Base-by-base conservation (phyloP, 2,797 vertebrate species). In the Myiotriccus ornatus region DNA sequence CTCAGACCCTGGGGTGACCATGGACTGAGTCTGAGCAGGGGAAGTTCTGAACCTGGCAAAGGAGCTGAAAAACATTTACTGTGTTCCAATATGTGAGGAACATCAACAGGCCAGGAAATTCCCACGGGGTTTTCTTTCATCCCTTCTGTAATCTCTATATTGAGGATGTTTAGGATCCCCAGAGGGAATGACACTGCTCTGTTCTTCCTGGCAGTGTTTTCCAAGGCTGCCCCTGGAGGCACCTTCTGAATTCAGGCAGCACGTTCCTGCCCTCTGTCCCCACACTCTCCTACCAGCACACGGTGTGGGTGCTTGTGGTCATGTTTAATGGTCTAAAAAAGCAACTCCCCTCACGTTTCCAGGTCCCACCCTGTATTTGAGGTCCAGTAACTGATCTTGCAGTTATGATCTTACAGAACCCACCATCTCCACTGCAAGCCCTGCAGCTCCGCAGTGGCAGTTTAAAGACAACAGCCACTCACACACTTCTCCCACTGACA, bases 371-470 rank as follows among this genome's bases (percentile, higher is more conserved):
- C 53, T 47, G 17, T 13, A 67, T 18, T 2, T 70, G 56, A 86
- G 64, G 56, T 7, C 24, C 32, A 74, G 35, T 1, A 39, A 70
- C 5, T 0, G 0, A 44, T 11, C 39, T 37, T 1, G 24, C 0
- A 13, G 14, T 39, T 60, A 14, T 0, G 1, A 35, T 9, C 39
- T 32, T 2, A 24, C 0, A 13, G 19, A 83, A 35, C 39, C 15
- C 79, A 50, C 7, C 50, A 46, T 8, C 68, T 43, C 55, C 47
- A 30, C 22, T 23, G 21, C 50, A 53, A 60, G 41, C 4, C 27
- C 44, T 25, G 60, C 81, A 92, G 81, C 50, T 78, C 78, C 25
- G 49, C 85, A 73, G 46, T 2, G 6, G 9, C 17, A 75, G 7
- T 28, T 87, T 39, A 44, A 46, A 75, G 49, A 70, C 60, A 56